phyloP scores from a whole-genome alignment of 2,113 vertebrate species.

The Misgurnus mizolepis region DNA sequence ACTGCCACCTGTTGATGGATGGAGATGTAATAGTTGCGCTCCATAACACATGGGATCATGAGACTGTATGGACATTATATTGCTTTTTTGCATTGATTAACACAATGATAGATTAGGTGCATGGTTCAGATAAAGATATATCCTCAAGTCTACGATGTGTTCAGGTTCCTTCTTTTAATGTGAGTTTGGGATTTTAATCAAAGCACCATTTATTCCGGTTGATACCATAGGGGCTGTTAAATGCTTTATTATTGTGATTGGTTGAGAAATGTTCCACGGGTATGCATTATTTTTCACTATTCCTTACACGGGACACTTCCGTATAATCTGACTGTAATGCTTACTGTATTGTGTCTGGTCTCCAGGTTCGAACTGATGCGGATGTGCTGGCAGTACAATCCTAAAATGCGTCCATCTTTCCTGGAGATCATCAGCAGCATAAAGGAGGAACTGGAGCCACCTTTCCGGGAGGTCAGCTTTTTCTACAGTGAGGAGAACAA shows the following conservation, averaged over 20 bases:
- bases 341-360: neutral
- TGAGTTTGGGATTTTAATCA: no score
- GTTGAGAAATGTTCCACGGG: no score
- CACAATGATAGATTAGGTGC: no score
- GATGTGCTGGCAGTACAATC: slow-evolving; percentile 99
- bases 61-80: neutral
- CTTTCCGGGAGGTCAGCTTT: slow-evolving; percentile 93
- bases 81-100: neutral
- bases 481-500: slow-evolving; percentile 99
- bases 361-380: slow-evolving; percentile 95
- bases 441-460: slow-evolving; percentile 90
- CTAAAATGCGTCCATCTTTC: slow-evolving; percentile 95
- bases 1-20: slow-evolving; percentile 70
- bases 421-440: slow-evolving; percentile 96
- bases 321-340: neutral
- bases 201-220: no score
- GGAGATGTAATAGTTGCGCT: neutral
- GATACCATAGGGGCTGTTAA: no score
- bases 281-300: no score
- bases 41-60: neutral
- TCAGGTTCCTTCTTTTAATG: no score
- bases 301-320: no score
- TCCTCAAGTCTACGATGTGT: no score
- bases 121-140: no score
- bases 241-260: no score